A percentile compares a stretch with the other conserved stretches of the same genome.
These are phyloP conservation scores for Oreochromis aureus DNA, from an alignment of 2,113 vertebrate genomes.

Conservation along the genomic window DNA sequence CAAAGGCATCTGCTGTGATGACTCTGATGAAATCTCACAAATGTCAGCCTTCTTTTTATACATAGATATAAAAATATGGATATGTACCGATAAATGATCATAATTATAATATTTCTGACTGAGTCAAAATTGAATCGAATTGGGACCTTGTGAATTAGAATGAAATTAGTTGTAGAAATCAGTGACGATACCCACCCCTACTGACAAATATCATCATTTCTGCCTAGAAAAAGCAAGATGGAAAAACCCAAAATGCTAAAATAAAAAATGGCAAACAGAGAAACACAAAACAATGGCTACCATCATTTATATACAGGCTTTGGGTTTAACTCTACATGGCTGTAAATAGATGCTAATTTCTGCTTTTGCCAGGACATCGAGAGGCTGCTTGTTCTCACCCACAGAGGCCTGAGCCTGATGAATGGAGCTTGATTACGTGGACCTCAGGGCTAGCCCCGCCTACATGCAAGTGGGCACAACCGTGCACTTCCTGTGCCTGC, in stretches of 20 bases:
- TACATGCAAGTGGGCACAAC: conserved; percentile 25
- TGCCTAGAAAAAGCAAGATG: neutral
- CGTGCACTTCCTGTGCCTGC: conserved; percentile 63
- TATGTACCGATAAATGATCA: neutral
- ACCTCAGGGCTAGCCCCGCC: conserved; percentile 45
- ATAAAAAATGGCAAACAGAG: neutral
- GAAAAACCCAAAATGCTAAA: neutral
- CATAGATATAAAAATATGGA: neutral
- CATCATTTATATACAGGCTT: neutral
- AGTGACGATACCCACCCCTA: neutral
- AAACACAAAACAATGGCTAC: neutral
- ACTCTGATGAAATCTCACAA: neutral
- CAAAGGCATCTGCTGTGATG: neutral
- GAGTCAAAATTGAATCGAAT: neutral
- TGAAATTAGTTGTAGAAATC: neutral
- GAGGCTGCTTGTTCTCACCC: conserved; percentile 44
- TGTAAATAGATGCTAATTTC: neutral
- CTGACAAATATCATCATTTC: neutral
- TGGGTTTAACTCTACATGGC: neutral
- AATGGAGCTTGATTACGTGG: conserved; percentile 71
- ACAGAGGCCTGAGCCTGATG: conserved; percentile 60
- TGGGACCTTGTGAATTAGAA: neutral
- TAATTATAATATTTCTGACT: too few species aligned
- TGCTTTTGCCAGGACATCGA: neutral
- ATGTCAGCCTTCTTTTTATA: neutral